Base-by-base conservation (phyloP, 2,888 invertebrate genomes). In the Elgonia sp. region DNA sequence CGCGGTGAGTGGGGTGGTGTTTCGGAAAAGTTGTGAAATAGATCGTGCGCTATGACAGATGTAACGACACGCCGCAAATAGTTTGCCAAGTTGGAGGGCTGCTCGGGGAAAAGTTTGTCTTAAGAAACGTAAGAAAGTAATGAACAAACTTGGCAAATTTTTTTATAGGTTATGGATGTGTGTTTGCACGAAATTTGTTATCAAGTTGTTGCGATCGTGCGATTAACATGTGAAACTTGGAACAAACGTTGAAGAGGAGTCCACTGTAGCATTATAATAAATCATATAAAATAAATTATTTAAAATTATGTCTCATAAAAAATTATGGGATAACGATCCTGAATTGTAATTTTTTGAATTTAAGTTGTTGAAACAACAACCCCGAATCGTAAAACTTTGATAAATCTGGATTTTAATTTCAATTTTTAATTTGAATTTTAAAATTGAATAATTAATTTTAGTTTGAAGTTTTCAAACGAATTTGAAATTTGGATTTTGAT, bases 31-130 rank as follows among this genome's bases (percentile, higher is more conserved):
- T 87, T 87, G 79, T 42, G 63, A 70, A 84, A 87, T 84, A 87
- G 87, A 87, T 87, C 73, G 76, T 67, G 10, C 18, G 53, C 65
- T 87, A 87, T 87, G 87, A 87, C 84, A 84, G 87, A 84, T 87
- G 84, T 87, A 87, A 87, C 80, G 87, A 87, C 83, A 79, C 73
- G 83, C 83, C 62, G 65, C 65, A 87, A 87, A 83, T 82, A 83
- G 75, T 80, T 77, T 12, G n/a, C 37, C 46, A 69, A 85, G 72
- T 63, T 39, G 63, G 29, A 60, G 57, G 73, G 69, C 63, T 42
- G 53, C 72, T 21, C 39, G 37, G 77, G 85, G 53, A 63, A 77
- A 77, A 82, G 77, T 86, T 81, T 82, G 76, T 81, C 73, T 73
- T 62, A 46, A 67, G 77, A 77, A 85, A 72, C 40, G 65, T 39